phyloP scores from a whole-genome alignment of 1,140 invertebrate genomes.

The Cataglyphis hispanica region DNA sequence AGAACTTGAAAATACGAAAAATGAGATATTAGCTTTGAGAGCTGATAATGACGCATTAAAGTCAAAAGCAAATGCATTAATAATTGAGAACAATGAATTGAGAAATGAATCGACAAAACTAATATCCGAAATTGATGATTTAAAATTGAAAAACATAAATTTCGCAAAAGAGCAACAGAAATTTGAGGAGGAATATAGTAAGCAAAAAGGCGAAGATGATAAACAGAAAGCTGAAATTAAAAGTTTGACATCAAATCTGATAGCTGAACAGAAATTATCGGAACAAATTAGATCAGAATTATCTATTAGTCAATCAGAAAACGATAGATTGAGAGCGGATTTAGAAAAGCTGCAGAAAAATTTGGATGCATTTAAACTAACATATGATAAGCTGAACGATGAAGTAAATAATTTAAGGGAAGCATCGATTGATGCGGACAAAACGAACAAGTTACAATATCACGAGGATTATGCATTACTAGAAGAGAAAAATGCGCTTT shows the following conservation, averaged over 20 bases:
- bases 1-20: slow-evolving; percentile 51
- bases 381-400: slow-evolving; percentile 26
- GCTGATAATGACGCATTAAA: slow-evolving; percentile 54
- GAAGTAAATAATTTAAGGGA: slow-evolving; percentile 34
- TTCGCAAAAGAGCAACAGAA: slow-evolving; percentile 27
- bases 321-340: slow-evolving; percentile 57
- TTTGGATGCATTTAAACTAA: slow-evolving; percentile 20
- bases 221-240: slow-evolving; percentile 63
- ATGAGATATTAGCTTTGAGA: slow-evolving; percentile 62
- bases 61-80: background rate
- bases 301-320: slow-evolving; percentile 48
- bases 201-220: slow-evolving; percentile 59
- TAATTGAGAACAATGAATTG: slow-evolving; percentile 33
- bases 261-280: slow-evolving; percentile 23
- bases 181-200: slow-evolving; percentile 49
- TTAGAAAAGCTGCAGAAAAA: slow-evolving; percentile 36
- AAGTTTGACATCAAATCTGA: slow-evolving; percentile 44
- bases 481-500: slow-evolving; percentile 64
- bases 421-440: slow-evolving; percentile 22
- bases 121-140: slow-evolving; percentile 32
- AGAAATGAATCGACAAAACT: slow-evolving; percentile 33
- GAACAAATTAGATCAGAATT: slow-evolving; percentile 60
- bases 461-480: slow-evolving; percentile 27
- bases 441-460: slow-evolving; percentile 46
- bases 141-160: slow-evolving; percentile 57